Base-by-base conservation (phyloP, 1,140 invertebrate genomes). In the Trichoplusia ni region DNA sequence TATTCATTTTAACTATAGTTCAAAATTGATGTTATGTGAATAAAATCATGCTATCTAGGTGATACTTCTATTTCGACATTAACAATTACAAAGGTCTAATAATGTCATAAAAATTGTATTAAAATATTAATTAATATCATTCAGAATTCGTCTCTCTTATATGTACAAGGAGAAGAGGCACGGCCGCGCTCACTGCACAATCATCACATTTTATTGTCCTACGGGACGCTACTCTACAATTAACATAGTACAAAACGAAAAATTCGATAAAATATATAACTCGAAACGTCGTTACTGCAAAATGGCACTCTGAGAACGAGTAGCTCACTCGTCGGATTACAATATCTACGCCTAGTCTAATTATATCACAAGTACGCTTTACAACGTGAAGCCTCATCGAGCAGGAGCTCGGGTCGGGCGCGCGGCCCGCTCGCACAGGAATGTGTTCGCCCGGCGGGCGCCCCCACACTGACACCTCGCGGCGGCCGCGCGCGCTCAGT, bases 311-410 rank as follows among this genome's bases (percentile, higher is more conserved):
- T 64, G 75, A 64, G 31, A 69, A 84, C 77, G 85, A 88, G 85
- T 71, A 49, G 64, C 62, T 59, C 65, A 73, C 83, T 87, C 83
- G 79, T 78, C 67, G 66, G 25, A 61, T 81, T 79, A 73, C 69
- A 64, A 60, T 76, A 79, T 81, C 83, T 89, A 88, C 75, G 69
- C 65, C 82, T 90, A 89, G 46, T 77, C 84, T 90, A 90, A 66
- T 79, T 81, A 86, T 90, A 90, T 90, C 88, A 90, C 88, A 90
- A 87, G 80, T 82, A 82, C 74, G 81, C 81, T 86, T 77, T 79
- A 79, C 75, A 79, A 77, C 74, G 64, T 76, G 62, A 83, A 85
- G 82, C 82, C 80, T 86, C 81, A 75, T 72, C 71, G 61, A 72
- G 75, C 70, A 69, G 68, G 71, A 76, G 75, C 72, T 64, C 76